Evolutionary conservation across 1,140 invertebrate species (phyloP).

Genomic region (Proales similis): DNA sequence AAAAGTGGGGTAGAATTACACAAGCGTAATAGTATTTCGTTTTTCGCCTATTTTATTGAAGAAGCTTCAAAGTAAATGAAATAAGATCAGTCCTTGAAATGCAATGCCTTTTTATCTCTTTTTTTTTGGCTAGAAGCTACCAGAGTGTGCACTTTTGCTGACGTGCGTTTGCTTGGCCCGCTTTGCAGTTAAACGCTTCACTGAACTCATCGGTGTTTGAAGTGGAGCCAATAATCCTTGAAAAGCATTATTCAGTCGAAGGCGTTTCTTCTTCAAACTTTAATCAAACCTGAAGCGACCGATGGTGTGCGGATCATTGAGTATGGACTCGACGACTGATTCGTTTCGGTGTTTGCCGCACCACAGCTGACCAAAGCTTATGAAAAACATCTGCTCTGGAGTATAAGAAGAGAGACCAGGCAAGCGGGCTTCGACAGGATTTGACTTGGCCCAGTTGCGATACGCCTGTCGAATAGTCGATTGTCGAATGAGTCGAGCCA

Average conservation of each 20-base stretch:
- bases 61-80: no score
- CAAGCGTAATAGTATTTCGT: no score
- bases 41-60: no score
- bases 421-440: conserved; percentile 55
- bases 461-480: conserved; percentile 50
- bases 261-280: no score
- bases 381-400: conserved; percentile 63
- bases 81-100: no score
- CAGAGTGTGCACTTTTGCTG: conserved; percentile 37
- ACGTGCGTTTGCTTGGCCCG: conserved; percentile 32
- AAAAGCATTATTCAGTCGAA: no score
- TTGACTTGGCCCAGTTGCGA: conserved; percentile 57
- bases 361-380: conserved; percentile 57
- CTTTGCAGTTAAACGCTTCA: conserved; percentile 48
- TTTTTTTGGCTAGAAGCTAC: conserved; percentile 7
- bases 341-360: conserved; percentile 55
- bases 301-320: conserved; percentile 55
- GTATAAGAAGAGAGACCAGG: conserved; percentile 59
- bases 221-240: conserved; percentile 47
- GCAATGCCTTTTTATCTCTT: no score
- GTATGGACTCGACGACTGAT: conserved; percentile 52
- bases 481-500: conserved; percentile 40
- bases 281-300: conserved; percentile 55
- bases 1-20: no score
- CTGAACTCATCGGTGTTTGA: conserved; percentile 49